phyloP scores from a whole-genome alignment of 1,140 invertebrate genomes.

The Penaeus indicus region DNA sequence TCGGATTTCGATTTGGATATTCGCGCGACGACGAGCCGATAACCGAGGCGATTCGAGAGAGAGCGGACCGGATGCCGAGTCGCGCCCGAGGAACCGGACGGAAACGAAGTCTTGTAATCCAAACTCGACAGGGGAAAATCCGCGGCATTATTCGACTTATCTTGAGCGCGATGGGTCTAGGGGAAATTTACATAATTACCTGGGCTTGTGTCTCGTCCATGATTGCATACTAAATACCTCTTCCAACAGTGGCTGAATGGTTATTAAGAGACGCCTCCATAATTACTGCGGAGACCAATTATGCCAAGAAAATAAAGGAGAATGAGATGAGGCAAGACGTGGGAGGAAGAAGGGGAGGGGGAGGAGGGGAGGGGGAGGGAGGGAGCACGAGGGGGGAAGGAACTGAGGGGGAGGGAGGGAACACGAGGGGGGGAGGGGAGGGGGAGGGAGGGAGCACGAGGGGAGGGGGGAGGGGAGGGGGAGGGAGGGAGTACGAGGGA shows the following conservation, averaged over 20 bases:
- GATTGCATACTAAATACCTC: conserved; percentile 43
- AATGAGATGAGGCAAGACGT: not conserved
- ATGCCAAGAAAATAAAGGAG: conserved; percentile 1
- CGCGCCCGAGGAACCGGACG: not conserved
- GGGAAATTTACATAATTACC: conserved; percentile 48
- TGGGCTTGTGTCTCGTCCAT: conserved; percentile 33
- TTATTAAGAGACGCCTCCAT: conserved; percentile 44
- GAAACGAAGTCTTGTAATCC: conserved; percentile 42
- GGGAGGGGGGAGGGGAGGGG: not conserved
- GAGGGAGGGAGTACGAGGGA: not conserved
- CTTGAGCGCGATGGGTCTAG: conserved; percentile 43
- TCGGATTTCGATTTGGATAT: no score
- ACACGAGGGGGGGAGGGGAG: not conserved
- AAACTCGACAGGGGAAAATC: conserved; percentile 48
- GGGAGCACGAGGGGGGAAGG: not conserved
- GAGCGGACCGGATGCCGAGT: not conserved
- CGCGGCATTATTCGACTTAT: conserved; percentile 46
- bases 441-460: no score
- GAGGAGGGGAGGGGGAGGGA: not conserved
- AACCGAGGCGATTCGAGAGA: not conserved
- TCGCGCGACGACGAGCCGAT: no score
- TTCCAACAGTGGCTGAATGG: conserved; percentile 30
- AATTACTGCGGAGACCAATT: conserved; percentile 42
- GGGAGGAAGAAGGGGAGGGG: not conserved
- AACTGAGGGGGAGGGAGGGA: not conserved